These are phyloP conservation scores for Phrynosoma platyrhinos DNA, from an alignment of 2,113 vertebrate species.

Conservation along the genomic window DNA sequence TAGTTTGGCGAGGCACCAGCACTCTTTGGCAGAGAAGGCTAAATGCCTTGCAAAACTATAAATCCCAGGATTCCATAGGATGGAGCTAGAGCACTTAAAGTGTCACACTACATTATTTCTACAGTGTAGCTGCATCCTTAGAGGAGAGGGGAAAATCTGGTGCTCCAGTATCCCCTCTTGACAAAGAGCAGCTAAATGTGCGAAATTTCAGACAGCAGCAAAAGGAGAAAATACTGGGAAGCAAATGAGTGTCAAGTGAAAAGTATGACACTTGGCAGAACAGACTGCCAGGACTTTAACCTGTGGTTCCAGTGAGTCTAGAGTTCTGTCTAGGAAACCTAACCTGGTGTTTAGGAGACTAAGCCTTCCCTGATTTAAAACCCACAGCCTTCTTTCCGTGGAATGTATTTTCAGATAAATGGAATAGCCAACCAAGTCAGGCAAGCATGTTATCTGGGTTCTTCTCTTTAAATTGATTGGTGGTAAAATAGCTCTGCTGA, in stretches of 20 bases:
- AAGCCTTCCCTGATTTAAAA: slow-evolving; percentile 71
- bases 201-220: slow-evolving; percentile 36
- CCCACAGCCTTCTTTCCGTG: slow-evolving; percentile 62
- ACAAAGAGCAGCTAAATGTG: background rate
- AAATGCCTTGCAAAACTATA: no score
- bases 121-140: background rate
- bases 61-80: no score
- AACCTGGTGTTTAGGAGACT: slow-evolving; percentile 68
- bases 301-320: slow-evolving; percentile 75
- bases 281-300: slow-evolving; percentile 65
- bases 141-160: background rate
- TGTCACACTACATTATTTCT: no score
- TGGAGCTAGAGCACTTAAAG: no score
- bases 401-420: slow-evolving; percentile 60
- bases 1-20: no score
- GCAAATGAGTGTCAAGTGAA: slow-evolving; percentile 29
- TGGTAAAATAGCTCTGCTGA: slow-evolving; percentile 69
- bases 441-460: slow-evolving; percentile 60
- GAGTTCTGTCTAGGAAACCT: slow-evolving; percentile 62
- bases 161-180: background rate
- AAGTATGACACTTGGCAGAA: slow-evolving; percentile 48
- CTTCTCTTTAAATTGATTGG: slow-evolving; percentile 59
- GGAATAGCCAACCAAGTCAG: slow-evolving; percentile 54
- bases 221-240: slow-evolving; percentile 27
- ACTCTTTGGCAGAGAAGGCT: no score